A percentile compares a stretch with the other conserved stretches of the same genome.
Conservation (phyloP, 2,888 invertebrate species). For the Pelosia muscerda region DNA sequence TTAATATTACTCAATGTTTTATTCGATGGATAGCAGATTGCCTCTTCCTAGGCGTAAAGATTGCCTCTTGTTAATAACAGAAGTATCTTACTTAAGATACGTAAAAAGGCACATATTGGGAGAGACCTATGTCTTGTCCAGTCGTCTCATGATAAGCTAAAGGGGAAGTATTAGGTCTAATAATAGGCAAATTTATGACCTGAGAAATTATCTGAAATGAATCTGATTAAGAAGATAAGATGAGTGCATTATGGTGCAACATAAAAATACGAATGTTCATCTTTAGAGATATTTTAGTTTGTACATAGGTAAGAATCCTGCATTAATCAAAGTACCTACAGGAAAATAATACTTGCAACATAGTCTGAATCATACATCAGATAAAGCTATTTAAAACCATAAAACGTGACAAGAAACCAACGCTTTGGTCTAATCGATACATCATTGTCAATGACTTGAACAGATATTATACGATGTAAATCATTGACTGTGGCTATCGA, state of each 20-base stretch:
- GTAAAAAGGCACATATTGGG: too few species aligned
- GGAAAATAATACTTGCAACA: constrained; percentile 5
- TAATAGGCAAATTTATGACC: not conserved
- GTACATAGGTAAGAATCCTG: not conserved
- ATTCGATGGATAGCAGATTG: constrained; percentile 29
- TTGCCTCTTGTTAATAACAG: too few species aligned
- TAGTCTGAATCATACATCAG: constrained; percentile 2
- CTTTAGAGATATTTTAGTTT: too few species aligned
- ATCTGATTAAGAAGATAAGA: not conserved
- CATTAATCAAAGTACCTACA: not conserved
- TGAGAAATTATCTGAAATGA: not conserved
- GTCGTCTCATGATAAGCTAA: too few species aligned
- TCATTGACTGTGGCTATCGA: constrained; percentile 26
- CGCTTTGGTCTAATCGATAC: constrained; percentile 17
- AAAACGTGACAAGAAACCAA: constrained; percentile 44
- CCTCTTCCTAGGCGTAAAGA: too few species aligned
- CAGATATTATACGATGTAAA: constrained; percentile 44
- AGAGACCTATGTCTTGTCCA: too few species aligned
- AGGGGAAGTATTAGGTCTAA: too few species aligned
- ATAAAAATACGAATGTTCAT: not conserved
- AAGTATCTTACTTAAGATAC: too few species aligned
- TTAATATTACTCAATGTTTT: constrained; percentile 45
- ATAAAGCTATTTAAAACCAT: constrained; percentile 10
- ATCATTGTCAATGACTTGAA: constrained; percentile 36
- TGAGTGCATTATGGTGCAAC: not conserved